These are phyloP conservation scores for Lucilia cuprina DNA, from an alignment of 1,140 invertebrate species.

Conservation along the genomic window DNA sequence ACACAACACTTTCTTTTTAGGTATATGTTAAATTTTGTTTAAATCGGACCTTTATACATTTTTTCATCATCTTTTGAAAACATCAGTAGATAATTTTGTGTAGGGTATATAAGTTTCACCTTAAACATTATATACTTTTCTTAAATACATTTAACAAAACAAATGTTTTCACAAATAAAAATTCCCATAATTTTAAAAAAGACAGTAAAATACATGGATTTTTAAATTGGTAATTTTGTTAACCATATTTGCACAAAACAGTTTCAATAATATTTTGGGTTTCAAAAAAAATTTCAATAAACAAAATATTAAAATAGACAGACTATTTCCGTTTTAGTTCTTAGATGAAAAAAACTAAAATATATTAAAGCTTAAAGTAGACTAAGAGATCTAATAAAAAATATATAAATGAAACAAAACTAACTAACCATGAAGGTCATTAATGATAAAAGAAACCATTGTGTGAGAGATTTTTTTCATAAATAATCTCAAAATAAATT, in stretches of 20 bases:
- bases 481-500: neutral
- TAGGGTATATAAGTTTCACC: no score
- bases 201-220: no score
- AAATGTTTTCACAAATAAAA: neutral
- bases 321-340: slow-evolving; percentile 1
- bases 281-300: neutral
- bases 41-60: no score
- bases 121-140: no score
- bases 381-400: neutral
- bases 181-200: neutral
- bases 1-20: no score
- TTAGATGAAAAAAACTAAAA: neutral
- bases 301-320: neutral
- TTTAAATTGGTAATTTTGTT: neutral
- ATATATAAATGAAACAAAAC: neutral
- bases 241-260: neutral
- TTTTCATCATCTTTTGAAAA: no score
- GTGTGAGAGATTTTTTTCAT: no score
- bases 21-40: no score
- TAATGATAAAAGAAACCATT: neutral
- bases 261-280: neutral
- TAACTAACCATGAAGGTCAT: slow-evolving; percentile 25
- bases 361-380: neutral
- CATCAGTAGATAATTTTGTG: no score
- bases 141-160: neutral